Percentiles rank a stretch among this genome's conserved stretches.
Conservation (phyloP, 1,140 invertebrate species). For the Drosophila mayri region DNA sequence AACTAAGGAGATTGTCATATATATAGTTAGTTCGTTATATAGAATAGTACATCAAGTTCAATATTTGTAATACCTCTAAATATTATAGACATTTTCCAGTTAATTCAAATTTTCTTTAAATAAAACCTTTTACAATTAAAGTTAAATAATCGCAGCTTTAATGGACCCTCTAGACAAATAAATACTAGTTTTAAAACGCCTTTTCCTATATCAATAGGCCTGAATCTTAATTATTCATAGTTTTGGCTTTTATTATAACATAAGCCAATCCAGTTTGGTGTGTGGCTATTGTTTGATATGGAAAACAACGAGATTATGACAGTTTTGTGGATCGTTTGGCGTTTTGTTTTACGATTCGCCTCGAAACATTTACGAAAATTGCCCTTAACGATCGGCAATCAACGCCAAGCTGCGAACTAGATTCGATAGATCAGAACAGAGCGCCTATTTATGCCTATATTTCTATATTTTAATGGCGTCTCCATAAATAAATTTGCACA, state of each 20-base stretch:
- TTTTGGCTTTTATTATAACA: constrained; percentile 15
- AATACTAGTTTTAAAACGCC: not conserved
- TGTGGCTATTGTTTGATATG: constrained; percentile 35
- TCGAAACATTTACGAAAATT: constrained; percentile 37
- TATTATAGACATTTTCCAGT: too few species aligned
- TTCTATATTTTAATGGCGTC: constrained; percentile 47
- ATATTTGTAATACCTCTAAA: too few species aligned
- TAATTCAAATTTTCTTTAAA: too few species aligned
- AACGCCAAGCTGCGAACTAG: constrained; percentile 39
- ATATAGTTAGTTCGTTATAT: too few species aligned
- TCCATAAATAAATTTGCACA: constrained; percentile 66
- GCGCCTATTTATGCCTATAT: not conserved
- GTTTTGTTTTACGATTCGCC: constrained; percentile 46
- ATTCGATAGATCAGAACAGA: constrained; percentile 41
- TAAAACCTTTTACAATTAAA: not conserved
- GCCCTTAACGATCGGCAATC: constrained; percentile 54
- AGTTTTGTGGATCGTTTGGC: constrained; percentile 43
- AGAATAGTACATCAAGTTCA: too few species aligned
- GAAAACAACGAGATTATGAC: constrained; percentile 51
- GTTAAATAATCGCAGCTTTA: not conserved
- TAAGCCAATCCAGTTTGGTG: constrained; percentile 14
- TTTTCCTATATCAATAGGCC: not conserved
- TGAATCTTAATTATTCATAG: constrained; percentile 42
- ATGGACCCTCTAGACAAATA: not conserved
- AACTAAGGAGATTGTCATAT: too few species aligned